Conservation (phyloP, 2,888 invertebrate genomes). For the Lepidocyrtoides sp. region DNA sequence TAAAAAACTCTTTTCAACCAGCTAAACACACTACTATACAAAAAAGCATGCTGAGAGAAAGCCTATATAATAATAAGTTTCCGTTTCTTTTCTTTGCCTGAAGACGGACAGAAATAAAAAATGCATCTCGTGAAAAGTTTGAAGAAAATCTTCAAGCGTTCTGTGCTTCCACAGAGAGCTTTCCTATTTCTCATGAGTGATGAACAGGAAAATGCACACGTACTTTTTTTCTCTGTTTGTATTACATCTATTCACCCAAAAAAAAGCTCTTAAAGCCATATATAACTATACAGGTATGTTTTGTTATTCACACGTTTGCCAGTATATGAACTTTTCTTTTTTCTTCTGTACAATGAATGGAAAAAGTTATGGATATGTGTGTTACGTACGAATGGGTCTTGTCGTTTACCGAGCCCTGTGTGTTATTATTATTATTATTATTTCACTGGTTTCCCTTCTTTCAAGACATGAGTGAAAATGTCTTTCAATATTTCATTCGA, state of each 20-base stretch:
- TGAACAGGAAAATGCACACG: conserved; percentile 60
- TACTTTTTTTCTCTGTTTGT: not conserved
- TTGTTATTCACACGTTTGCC: not conserved
- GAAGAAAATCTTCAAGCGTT: conserved; percentile 67
- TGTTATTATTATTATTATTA: conserved; percentile 29
- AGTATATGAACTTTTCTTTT: no score
- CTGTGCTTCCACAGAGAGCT: conserved; percentile 50
- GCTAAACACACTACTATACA: no score
- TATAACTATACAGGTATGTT: not conserved
- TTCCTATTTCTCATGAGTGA: conserved; percentile 73
- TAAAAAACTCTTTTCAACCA: no score
- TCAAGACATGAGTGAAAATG: conserved; percentile 74
- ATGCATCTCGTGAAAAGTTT: conserved; percentile 77
- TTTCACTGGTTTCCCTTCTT: conserved; percentile 61
- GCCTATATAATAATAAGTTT: no score
- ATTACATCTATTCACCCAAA: not conserved
- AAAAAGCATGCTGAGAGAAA: no score
- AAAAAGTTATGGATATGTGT: conserved; percentile 3
- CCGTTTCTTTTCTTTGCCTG: conserved; percentile 53
- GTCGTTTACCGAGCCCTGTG: not conserved
- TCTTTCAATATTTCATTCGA: conserved; percentile 85
- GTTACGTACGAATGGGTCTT: no score
- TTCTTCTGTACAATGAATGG: not conserved
- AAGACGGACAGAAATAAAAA: conserved; percentile 76
- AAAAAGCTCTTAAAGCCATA: not conserved